Conservation (phyloP, 1,140 invertebrate genomes). For the Pseudomyrmex dendroicus region DNA sequence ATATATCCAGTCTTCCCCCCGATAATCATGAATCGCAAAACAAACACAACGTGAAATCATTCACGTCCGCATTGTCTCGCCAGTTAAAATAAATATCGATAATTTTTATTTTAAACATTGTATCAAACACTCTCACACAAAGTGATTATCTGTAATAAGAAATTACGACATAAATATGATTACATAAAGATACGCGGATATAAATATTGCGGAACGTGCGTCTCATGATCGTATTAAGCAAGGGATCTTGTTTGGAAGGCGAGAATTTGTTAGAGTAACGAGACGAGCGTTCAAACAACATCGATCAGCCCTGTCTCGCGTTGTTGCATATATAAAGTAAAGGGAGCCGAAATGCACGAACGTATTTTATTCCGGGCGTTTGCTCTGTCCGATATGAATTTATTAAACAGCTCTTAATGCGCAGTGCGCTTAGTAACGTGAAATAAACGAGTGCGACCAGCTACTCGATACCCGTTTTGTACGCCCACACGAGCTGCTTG, state of each 20-base stretch:
- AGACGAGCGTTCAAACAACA: slow-evolving; percentile 2
- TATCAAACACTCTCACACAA: background rate
- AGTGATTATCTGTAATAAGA: background rate
- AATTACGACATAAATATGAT: background rate
- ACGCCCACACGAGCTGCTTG: slow-evolving; percentile 57
- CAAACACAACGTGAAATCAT: background rate
- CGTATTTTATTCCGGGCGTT: slow-evolving; percentile 27
- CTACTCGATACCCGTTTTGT: slow-evolving; percentile 68
- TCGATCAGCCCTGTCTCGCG: background rate
- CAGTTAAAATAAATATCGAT: background rate
- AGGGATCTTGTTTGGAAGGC: background rate
- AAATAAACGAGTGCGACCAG: slow-evolving; percentile 63
- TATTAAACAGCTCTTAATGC: slow-evolving; percentile 70
- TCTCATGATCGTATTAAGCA: background rate
- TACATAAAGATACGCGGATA: background rate
- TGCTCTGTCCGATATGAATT: slow-evolving; percentile 61
- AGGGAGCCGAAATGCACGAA: slow-evolving; percentile 54
- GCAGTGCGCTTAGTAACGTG: slow-evolving; percentile 62
- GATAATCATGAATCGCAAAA: slow-evolving; percentile 22
- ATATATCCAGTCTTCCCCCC: background rate
- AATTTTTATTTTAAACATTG: background rate
- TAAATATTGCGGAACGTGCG: background rate
- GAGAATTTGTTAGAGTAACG: slow-evolving; percentile 8
- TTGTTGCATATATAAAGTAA: background rate
- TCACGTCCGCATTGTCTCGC: background rate